phyloP scores from a whole-genome alignment of 2,797 vertebrate species.

The Odontamblyopus rebecca region DNA sequence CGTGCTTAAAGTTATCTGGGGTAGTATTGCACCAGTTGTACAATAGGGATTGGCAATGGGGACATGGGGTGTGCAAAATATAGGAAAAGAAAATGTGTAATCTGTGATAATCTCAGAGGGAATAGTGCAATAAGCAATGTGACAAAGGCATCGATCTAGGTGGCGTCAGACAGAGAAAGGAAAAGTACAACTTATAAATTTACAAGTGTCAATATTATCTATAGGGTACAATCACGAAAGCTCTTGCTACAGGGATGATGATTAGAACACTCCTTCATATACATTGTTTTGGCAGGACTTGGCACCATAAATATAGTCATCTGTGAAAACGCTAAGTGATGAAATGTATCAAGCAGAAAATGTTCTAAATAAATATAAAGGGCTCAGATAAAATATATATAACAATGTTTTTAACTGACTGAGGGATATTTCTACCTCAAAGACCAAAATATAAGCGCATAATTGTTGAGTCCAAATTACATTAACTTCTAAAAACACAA shows the following conservation, averaged over 20 bases:
- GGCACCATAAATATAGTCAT: constrained; percentile 19
- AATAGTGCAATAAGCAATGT: constrained; percentile 69
- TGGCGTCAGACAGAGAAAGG: constrained; percentile 37
- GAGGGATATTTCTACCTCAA: constrained; percentile 14
- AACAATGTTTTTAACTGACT: neutral
- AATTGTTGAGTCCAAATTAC: constrained; percentile 28
- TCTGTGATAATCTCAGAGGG: constrained; percentile 69
- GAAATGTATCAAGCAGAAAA: neutral
- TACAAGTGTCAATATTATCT: constrained; percentile 18
- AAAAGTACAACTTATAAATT: constrained; percentile 24
- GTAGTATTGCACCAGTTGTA: constrained; percentile 77
- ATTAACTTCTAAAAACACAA: constrained; percentile 42
- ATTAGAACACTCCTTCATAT: constrained; percentile 47
- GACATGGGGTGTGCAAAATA: constrained; percentile 67
- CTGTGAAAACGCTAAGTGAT: constrained; percentile 20
- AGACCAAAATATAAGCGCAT: constrained; percentile 31
- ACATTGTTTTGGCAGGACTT: constrained; percentile 25
- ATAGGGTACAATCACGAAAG: neutral
- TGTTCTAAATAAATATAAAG: constrained; percentile 6
- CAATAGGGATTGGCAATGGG: constrained; percentile 61
- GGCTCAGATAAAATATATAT: constrained; percentile 2
- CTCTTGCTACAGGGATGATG: neutral
- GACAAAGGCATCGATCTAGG: constrained; percentile 55
- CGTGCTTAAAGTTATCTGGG: constrained; percentile 62
- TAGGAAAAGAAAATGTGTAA: constrained; percentile 44